Conservation (phyloP, 2,113 vertebrate species). For the Penelope pileata region DNA sequence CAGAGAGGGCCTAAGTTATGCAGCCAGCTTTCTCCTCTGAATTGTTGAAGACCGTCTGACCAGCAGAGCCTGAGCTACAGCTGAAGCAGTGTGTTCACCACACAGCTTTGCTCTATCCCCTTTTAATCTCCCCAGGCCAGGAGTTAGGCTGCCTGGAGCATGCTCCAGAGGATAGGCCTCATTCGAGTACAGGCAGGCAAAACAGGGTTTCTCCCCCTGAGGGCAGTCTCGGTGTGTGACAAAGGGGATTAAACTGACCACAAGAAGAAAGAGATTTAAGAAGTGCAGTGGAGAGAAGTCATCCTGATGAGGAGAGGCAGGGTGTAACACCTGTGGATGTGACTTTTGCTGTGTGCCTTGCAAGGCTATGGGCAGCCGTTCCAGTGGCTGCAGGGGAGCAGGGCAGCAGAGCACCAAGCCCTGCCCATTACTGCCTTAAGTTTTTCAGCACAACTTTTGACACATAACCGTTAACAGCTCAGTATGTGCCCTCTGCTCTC, state of each 20-base stretch:
- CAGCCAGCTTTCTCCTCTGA: accelerated
- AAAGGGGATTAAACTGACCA: background rate
- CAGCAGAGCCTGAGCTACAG: background rate
- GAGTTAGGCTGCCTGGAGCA: accelerated
- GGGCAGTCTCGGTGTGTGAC: background rate
- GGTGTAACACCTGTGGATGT: accelerated
- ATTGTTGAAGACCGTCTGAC: background rate
- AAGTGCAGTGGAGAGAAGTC: background rate
- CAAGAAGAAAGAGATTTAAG: background rate
- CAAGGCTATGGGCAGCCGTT: accelerated
- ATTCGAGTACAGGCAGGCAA: background rate
- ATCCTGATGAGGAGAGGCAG: accelerated
- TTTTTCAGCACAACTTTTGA: background rate
- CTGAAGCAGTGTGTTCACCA: background rate
- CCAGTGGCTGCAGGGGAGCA: background rate
- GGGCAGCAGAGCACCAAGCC: background rate
- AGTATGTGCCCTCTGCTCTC: background rate
- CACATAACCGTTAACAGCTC: background rate
- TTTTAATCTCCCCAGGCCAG: background rate
- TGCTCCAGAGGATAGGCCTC: background rate
- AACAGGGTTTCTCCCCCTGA: background rate
- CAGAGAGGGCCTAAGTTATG: background rate
- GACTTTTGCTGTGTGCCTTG: accelerated
- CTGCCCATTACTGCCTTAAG: accelerated
- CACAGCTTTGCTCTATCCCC: background rate